phyloP scores from a whole-genome alignment of 2,113 vertebrate genomes.

The Bolborhynchus lineola region DNA sequence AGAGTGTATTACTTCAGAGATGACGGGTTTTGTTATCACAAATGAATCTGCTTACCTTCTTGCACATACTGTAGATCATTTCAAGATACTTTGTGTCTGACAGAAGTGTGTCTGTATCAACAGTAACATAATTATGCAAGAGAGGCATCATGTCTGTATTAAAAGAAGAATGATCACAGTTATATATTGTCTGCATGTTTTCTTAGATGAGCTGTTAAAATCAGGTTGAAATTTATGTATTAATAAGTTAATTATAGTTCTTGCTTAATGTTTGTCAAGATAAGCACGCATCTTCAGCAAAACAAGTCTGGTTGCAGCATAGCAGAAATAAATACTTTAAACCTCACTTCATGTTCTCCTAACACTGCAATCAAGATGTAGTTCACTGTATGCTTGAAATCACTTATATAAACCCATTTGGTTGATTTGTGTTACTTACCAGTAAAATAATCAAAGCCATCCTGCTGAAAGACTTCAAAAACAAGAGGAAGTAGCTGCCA shows the following conservation, averaged over 20 bases:
- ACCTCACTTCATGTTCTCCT: neutral
- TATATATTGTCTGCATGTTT: neutral
- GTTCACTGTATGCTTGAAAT: neutral
- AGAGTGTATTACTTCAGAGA: neutral
- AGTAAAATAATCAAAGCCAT: slow-evolving; percentile 96
- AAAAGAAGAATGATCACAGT: slow-evolving; percentile 36
- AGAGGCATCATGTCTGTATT: slow-evolving; percentile 97
- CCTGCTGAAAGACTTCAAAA: slow-evolving; percentile 98
- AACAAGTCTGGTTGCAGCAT: neutral
- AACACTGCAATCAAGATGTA: neutral
- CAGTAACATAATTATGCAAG: slow-evolving; percentile 97
- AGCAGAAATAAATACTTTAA: neutral
- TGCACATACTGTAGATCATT: slow-evolving; percentile 99
- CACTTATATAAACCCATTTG: neutral
- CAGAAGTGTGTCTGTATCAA: slow-evolving; percentile 94
- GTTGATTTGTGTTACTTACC: slow-evolving; percentile 56
- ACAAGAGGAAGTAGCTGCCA: slow-evolving; percentile 97
- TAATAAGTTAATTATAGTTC: neutral
- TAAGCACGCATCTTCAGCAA: neutral
- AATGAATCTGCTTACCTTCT: slow-evolving; percentile 84
- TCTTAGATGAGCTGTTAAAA: neutral
- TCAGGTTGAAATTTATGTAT: neutral
- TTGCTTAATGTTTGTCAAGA: neutral
- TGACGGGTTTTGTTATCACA: neutral
- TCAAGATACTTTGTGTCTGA: slow-evolving; percentile 98